Percentiles rank a stretch among this genome's conserved stretches.
These are phyloP conservation scores for Scaptomyza reducta DNA, from an alignment of 2,888 invertebrate species.

Conservation along the genomic window DNA sequence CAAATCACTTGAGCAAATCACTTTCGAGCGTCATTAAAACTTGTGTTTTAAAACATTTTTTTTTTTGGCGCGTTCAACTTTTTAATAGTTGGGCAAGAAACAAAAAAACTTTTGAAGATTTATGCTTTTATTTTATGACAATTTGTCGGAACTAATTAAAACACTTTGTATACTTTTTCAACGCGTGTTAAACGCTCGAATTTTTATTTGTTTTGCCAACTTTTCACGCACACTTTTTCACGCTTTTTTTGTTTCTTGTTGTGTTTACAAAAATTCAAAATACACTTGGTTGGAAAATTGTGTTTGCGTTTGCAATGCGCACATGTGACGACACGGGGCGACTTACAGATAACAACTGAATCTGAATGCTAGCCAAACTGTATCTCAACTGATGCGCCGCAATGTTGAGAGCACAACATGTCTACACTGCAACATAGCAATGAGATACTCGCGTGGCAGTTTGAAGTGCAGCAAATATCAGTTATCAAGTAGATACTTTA, in stretches of 20 bases:
- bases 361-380: slow-evolving; percentile 48
- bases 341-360: slow-evolving; percentile 78
- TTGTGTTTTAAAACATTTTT: background rate
- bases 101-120: background rate
- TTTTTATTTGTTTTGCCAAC: background rate
- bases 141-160: slow-evolving; percentile 1
- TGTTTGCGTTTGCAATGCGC: slow-evolving; percentile 33
- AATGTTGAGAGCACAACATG: slow-evolving; percentile 67
- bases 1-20: background rate
- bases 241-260: slow-evolving; percentile 7
- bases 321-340: slow-evolving; percentile 57
- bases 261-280: slow-evolving; percentile 42
- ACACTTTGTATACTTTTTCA: background rate
- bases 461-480: background rate
- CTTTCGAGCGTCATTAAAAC: background rate
- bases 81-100: slow-evolving; percentile 1
- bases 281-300: slow-evolving; percentile 27
- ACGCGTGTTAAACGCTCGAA: no score
- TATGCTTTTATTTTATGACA: slow-evolving; percentile 3
- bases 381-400: slow-evolving; percentile 69
- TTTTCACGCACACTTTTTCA: background rate
- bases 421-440: slow-evolving; percentile 45
- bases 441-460: background rate
- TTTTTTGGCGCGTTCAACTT: slow-evolving; percentile 1
- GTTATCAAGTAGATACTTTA: no score